Conservation (phyloP, 2,797 vertebrate genomes). For the Psittacula derbiana region DNA sequence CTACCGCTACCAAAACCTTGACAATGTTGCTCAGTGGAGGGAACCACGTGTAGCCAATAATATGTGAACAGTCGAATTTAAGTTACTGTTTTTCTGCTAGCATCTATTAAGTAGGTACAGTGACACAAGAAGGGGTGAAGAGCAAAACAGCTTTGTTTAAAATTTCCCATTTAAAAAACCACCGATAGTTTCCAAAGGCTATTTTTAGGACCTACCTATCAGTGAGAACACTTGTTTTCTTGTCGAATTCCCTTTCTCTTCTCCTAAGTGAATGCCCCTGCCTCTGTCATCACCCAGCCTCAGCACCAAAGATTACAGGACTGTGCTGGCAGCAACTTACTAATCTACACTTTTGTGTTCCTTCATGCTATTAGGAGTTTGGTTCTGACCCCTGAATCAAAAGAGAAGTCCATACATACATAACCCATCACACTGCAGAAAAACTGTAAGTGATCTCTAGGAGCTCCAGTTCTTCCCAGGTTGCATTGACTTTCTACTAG, state of each 20-base stretch:
- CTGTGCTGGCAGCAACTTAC: background rate
- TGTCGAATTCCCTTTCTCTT: background rate
- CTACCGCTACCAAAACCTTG: background rate
- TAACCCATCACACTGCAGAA: background rate
- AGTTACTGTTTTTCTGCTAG: background rate
- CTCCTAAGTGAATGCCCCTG: background rate
- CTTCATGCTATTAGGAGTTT: background rate
- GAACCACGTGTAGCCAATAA: background rate
- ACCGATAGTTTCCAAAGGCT: background rate
- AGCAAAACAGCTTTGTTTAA: background rate
- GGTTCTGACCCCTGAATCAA: background rate
- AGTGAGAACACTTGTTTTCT: background rate
- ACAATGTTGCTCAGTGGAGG: background rate
- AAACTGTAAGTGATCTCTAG: background rate
- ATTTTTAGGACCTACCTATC: background rate
- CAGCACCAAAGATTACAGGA: background rate
- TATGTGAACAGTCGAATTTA: background rate
- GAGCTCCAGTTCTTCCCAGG: background rate
- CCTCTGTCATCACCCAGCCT: background rate
- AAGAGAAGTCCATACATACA: background rate
- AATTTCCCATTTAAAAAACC: background rate
- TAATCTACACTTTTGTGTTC: background rate
- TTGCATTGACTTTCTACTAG: background rate
- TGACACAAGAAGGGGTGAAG: background rate
- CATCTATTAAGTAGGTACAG: background rate